phyloP scores from a whole-genome alignment of 2,888 invertebrate species.

The Plutella xylostella region DNA sequence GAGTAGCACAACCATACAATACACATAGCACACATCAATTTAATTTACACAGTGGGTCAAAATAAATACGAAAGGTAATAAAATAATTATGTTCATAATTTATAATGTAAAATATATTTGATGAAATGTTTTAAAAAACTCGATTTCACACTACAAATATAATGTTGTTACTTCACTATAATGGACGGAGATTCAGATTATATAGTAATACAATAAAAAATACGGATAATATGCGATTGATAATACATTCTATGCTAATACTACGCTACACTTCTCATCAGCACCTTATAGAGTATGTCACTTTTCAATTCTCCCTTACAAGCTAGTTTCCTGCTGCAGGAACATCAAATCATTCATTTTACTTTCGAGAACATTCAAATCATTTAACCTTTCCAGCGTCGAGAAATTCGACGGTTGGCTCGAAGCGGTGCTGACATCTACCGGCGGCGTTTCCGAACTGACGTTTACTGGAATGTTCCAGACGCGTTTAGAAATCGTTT shows the following conservation, averaged over 20 bases:
- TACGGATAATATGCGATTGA: background rate
- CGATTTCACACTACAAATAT: too few species aligned
- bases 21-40: too few species aligned
- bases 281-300: background rate
- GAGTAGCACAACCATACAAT: too few species aligned
- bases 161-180: background rate
- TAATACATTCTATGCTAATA: background rate
- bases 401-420: conserved; percentile 43
- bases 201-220: background rate
- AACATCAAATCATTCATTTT: conserved; percentile 44
- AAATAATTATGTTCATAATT: too few species aligned
- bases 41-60: too few species aligned
- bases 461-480: conserved; percentile 40
- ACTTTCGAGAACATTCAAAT: conserved; percentile 50
- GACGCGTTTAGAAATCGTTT: conserved; percentile 28
- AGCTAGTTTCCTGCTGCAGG: conserved; percentile 44
- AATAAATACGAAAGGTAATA: too few species aligned
- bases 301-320: conserved; percentile 25
- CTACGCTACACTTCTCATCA: too few species aligned
- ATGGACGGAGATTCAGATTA: background rate
- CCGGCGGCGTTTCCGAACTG: conserved; percentile 22
- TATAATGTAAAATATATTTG: too few species aligned
- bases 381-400: conserved; percentile 55
- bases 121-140: too few species aligned
- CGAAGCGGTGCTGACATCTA: conserved; percentile 20